A percentile compares a stretch with the other conserved stretches of the same genome.
Conservation (phyloP, 2,888 invertebrate genomes). For the Gerris lacustris region DNA sequence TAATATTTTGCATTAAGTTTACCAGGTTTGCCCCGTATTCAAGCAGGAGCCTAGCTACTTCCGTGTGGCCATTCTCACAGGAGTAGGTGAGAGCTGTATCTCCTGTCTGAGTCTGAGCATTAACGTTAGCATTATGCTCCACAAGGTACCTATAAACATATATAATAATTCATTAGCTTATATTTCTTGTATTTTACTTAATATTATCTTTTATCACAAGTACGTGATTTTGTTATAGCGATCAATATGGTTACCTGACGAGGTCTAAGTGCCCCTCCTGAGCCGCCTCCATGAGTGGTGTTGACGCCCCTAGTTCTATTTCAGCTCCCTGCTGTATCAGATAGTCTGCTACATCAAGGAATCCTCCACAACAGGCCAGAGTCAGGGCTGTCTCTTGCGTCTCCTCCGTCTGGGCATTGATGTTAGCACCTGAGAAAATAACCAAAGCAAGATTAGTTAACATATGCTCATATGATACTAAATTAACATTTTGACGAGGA, state of each 20-base stretch:
- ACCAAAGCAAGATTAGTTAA: background rate
- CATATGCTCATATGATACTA: background rate
- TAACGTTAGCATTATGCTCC: constrained; percentile 76
- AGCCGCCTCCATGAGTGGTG: constrained; percentile 96
- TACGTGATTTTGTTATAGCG: too few relatives aligned
- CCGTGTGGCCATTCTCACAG: constrained; percentile 96
- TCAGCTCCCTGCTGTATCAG: constrained; percentile 90
- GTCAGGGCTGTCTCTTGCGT: constrained; percentile 94
- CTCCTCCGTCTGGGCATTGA: constrained; percentile 97
- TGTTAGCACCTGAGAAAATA: constrained; percentile 52
- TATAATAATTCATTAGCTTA: background rate
- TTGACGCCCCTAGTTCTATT: constrained; percentile 86
- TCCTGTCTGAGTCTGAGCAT: constrained; percentile 87
- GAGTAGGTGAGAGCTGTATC: constrained; percentile 95
- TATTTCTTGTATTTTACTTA: too few relatives aligned
- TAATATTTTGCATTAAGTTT: constrained; percentile 20
- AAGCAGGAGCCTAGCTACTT: constrained; percentile 84
- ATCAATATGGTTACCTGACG: constrained; percentile 50
- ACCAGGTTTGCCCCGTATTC: constrained; percentile 79
- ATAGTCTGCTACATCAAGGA: constrained; percentile 88
- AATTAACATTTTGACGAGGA: too few relatives aligned
- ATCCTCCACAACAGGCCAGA: constrained; percentile 87
- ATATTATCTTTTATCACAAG: too few relatives aligned
- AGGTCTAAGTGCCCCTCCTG: constrained; percentile 95
- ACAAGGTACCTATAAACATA: constrained; percentile 53